Evolutionary conservation across 2,113 vertebrate species (phyloP), one percentile per base, ranked within the genome.

Genomic region (Castor canadensis): DNA sequence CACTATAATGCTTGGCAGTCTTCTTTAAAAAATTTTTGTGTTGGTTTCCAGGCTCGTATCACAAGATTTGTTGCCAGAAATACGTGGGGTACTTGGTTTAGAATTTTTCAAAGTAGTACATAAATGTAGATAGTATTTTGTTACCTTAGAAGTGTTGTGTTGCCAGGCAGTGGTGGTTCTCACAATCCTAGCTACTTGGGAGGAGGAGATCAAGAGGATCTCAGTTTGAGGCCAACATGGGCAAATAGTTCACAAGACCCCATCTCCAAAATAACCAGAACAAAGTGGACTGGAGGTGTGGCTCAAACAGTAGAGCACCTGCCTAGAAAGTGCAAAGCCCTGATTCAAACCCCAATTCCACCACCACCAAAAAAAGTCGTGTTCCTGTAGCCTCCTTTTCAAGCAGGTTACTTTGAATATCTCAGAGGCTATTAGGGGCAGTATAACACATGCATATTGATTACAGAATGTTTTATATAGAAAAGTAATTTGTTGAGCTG

Each of bases 341-440:
- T n/a, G n/a, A n/a, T n/a, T n/a, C n/a, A n/a, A n/a, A n/a, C n/a
- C n/a, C n/a, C n/a, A n/a, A n/a, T n/a, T n/a, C n/a, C n/a, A n/a
- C n/a, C n/a, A n/a, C n/a, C n/a, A n/a, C n/a, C n/a, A n/a, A n/a
- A n/a, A n/a, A n/a, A n/a, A n/a, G n/a, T 6, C 52, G 17, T 43
- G 6, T 45, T 89, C 19, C 9, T 9, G 3, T 4, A 62, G 30
- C 17, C 17, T 84, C 13, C 3, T 69, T 87, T 80, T 80, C 38
- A 87, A 94, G 49, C 22, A 66, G 40, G 7, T 89, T 73, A 75
- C 45, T 85, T 32, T 95, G 91, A 56, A 32, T 97, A 66, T n/a
- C 9, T 94, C 86, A 89, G 64, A 96, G 97, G 83, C 95, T 96
- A 96, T 96, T 97, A 97, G 96, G 97, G 96, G 92, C 95, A 97